Percentiles rank a stretch among this genome's conserved stretches.
These are phyloP conservation scores for Saccostrea cuccullata DNA, from an alignment of 1,140 invertebrate genomes.

Conservation along the genomic window DNA sequence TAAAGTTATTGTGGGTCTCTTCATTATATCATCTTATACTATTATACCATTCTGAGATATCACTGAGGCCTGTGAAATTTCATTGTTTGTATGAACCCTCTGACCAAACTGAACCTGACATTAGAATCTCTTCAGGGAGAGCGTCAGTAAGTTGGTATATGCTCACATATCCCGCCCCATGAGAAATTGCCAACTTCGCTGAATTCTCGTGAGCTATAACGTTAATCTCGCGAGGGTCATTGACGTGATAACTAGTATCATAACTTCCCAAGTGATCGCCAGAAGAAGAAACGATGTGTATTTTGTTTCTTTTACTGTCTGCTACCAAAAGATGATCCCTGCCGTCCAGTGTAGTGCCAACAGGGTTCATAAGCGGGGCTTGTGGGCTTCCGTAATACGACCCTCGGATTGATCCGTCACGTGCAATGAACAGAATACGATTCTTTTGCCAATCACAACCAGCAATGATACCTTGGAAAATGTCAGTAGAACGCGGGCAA, in stretches of 20 bases:
- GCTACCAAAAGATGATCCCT: slow-evolving; percentile 42
- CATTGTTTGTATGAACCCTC: no score
- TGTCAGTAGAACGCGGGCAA: slow-evolving; percentile 43
- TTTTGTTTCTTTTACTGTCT: slow-evolving; percentile 31
- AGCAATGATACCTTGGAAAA: slow-evolving; percentile 35
- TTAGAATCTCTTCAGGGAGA: background rate
- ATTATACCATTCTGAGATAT: no score
- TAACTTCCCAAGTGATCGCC: background rate
- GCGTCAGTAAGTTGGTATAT: slow-evolving; percentile 10
- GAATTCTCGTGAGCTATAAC: background rate
- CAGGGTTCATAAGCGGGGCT: slow-evolving; percentile 13
- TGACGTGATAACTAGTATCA: background rate
- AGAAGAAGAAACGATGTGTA: slow-evolving; percentile 26
- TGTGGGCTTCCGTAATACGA: slow-evolving; percentile 17
- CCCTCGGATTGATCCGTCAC: slow-evolving; percentile 34
- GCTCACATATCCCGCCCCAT: slow-evolving; percentile 27
- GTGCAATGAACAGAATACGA: slow-evolving; percentile 33
- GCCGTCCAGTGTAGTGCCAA: slow-evolving; percentile 47
- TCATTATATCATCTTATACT: no score
- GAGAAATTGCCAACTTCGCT: slow-evolving; percentile 25
- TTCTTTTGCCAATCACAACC: slow-evolving; percentile 49
- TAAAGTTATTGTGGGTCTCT: no score
- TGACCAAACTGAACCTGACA: no score
- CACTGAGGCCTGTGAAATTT: no score
- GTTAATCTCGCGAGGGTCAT: slow-evolving; percentile 37